Conservation (phyloP, 2,113 vertebrate genomes). For the Alectura lathami region DNA sequence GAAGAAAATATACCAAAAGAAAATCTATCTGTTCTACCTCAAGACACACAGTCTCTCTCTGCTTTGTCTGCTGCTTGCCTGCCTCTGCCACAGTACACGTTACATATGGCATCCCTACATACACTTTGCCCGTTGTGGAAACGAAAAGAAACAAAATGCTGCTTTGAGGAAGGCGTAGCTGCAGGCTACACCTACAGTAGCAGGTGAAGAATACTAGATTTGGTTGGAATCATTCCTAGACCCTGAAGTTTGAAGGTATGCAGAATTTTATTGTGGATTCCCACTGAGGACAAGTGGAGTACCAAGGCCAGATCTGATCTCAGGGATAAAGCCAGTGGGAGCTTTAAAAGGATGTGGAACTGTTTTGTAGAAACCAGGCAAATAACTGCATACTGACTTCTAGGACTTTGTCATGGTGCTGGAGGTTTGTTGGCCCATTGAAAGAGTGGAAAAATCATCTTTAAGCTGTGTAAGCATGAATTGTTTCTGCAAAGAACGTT, state of each 20-base stretch:
- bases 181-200: not conserved
- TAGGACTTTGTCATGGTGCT: not conserved
- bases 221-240: not conserved
- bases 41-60: not conserved
- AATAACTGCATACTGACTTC: not conserved
- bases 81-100: rapidly evolving
- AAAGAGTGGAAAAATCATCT: not conserved
- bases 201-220: not conserved
- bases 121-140: not conserved
- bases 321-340: not conserved
- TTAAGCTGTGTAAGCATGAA: not conserved
- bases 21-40: not conserved
- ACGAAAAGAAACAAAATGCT: not conserved
- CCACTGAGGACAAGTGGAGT: not conserved
- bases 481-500: not conserved
- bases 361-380: not conserved
- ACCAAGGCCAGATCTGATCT: not conserved
- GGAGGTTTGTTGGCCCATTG: not conserved
- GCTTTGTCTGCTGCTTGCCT: not conserved
- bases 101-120: rapidly evolving
- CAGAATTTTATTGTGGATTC: not conserved
- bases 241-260: not conserved
- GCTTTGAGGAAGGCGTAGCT: not conserved
- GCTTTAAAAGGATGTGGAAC: not conserved
- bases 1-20: not conserved